Evolutionary conservation across 2,888 invertebrate genomes (phyloP).

Genomic region (Phyllotreta striolata): DNA sequence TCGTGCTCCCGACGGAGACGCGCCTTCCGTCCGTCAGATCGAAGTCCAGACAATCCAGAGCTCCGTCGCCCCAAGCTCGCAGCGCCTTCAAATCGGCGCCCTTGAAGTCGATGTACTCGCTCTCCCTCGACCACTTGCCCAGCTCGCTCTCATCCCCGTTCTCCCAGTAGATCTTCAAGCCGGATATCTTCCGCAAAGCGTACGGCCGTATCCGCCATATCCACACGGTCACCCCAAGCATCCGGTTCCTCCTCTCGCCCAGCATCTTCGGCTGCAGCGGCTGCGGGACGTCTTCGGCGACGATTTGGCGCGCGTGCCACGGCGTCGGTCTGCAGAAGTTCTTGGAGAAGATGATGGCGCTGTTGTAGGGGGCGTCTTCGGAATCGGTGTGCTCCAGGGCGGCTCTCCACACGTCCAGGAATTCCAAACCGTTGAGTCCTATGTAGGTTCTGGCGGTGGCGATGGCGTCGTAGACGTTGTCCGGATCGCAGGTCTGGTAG

Average conservation of each 20-base stretch:
- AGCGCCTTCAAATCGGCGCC: not conserved
- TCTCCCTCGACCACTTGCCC: conserved; percentile 3
- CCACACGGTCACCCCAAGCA: not conserved
- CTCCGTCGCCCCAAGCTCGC: conserved; percentile 13
- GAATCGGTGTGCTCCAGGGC: conserved; percentile 1
- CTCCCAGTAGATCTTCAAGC: conserved; percentile 12
- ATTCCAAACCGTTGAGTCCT: conserved; percentile 12
- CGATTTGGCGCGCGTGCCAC: conserved; percentile 10
- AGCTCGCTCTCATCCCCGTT: not conserved
- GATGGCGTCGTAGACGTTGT: not conserved
- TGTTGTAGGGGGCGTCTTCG: not conserved
- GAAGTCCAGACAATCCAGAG: conserved; percentile 17
- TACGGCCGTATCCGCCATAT: conserved; percentile 5
- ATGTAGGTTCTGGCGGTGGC: not conserved
- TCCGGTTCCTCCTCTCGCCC: no score
- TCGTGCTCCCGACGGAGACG: not conserved
- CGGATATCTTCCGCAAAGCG: not conserved
- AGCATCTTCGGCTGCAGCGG: conserved; percentile 8
- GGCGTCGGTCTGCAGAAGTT: conserved; percentile 15
- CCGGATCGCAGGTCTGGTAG: not conserved
- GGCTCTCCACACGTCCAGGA: not conserved
- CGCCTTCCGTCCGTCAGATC: conserved; percentile 5
- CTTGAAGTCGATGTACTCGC: conserved; percentile 1
- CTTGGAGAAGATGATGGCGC: conserved; percentile 11
- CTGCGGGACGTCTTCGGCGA: conserved; percentile 4